Evolutionary conservation across 1,140 invertebrate species (phyloP), one percentile per base, ranked within the genome.

Genomic region (Drosophila bifasciata): DNA sequence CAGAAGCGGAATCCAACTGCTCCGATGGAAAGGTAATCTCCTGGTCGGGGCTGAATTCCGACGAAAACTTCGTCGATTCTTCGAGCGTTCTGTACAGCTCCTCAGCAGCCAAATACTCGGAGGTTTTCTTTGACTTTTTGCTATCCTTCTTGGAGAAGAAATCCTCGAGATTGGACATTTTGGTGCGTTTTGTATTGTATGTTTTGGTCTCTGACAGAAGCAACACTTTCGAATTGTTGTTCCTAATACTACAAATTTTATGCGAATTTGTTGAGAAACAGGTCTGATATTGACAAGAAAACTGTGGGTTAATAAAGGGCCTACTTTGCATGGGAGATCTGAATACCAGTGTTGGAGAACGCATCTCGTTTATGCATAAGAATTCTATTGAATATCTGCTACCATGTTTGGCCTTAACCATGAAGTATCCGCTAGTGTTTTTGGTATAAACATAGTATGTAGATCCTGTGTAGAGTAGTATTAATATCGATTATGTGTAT

Each of bases 71-170:
- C 19, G 58, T 32, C 1, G 77, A 62, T 67, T 85, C 83, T 46
- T 86, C 64, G 43, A 85, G 69, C 44, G 81, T 86, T 49, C 79
- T 79, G 56, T 86, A 85, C 40, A 85, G 44, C 59, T 86, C 81
- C 28, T 85, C 58, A 53, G 83, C 76, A 13, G 77, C 81, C 64
- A 86, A 56, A 55, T 60, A 72, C 13, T 81, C 77, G n/a, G 77
- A 5, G 28, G 66, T 70, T 86, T 86, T 53, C 60, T 77, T 67
- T 68, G 60, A 61, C 53, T 74, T 77, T 43, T 80, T 85, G 1
- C 55, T 70, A 46, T 85, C 81, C 60, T 81, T 85, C 50, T 85
- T 85, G 16, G 81, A 83, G 63, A 85, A 85, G 57, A 86, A 85
- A 80, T 85, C 81, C 28, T 85, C 81, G 40, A 85, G 63, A 67